Percentiles rank a stretch among this genome's conserved stretches.
Evolutionary conservation across 2,113 vertebrate genomes (phyloP).

Genomic region (Hyperopisus bebe): DNA sequence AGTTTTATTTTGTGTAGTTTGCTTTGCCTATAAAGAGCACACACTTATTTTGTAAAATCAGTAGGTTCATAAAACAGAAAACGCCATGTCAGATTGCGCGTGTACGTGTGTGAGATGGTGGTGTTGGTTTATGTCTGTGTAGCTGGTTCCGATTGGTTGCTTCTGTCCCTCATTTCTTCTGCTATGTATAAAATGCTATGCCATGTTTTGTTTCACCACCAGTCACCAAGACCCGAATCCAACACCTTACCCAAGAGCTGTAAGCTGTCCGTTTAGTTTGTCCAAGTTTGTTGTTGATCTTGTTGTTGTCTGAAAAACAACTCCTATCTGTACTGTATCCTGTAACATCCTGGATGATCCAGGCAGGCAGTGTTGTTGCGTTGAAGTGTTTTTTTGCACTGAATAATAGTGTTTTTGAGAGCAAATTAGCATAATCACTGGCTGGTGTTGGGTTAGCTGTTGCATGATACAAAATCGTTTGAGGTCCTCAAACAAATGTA

Average conservation of each 20-base stretch:
- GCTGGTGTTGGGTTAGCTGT: slow-evolving; percentile 8
- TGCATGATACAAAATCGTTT: neutral
- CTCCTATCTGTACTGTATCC: neutral
- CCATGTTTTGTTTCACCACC: neutral
- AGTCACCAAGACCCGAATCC: neutral
- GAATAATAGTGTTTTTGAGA: neutral
- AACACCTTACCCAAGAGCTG: neutral
- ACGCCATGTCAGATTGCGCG: neutral
- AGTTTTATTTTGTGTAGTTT: neutral
- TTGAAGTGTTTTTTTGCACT: neutral
- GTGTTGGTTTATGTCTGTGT: neutral
- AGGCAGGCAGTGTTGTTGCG: neutral
- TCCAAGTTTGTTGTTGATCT: neutral
- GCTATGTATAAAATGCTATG: neutral
- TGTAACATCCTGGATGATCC: neutral
- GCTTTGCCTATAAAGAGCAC: neutral
- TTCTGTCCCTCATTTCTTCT: neutral
- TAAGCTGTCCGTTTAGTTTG: neutral
- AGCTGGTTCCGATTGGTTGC: neutral
- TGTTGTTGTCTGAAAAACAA: neutral
- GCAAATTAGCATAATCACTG: neutral
- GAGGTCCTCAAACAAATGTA: neutral
- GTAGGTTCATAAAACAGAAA: neutral
- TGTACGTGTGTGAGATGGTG: neutral
- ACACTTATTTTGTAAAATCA: neutral